Base-by-base conservation (phyloP, 2,113 vertebrate species). In the Platanista minor region DNA sequence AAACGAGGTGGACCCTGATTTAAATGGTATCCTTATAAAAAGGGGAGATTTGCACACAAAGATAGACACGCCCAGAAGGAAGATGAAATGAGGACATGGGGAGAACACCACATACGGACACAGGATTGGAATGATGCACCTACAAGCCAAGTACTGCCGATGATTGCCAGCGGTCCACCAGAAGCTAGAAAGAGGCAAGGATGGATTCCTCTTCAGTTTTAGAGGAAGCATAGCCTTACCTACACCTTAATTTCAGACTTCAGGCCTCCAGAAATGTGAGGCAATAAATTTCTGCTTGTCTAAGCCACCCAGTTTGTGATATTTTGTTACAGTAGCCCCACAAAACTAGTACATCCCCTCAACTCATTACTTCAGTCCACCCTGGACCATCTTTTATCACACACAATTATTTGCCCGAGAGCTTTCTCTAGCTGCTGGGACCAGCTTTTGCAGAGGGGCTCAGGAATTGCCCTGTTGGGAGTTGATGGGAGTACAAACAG, bases 61-160 rank as follows among this genome's bases (percentile, higher is more conserved):
- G 10, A 69, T 7, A 88, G 20, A 66, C 8, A 29, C 2, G 1
- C 61, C n/a, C 29, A 80, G 36, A 89, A 1, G 41, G 43, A 88
- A 85, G 25, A 25, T 0, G 1, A 87, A 81, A 11, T 46, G 66
- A 69, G 39, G 17, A 46, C 1, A 0, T 0, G 6, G 36, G 2
- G 29, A 36, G 27, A 81, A 25, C 5, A 27, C 6, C 20, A 41
- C 14, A 2, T 5, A 18, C 46, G 46, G 15, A 46, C 59, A 84
- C 23, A 75, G 20, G 66, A 59, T 21, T 77, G 17, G 18, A 84
- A 72, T 0, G 1, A 46, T 17, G 6, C 0, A 9, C 57, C 21
- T 33, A 25, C 6, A 39, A 49, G 11, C 14, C 11, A n/a, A 89
- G 18, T 10, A 75, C 17, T 7, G 41, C 4, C 3, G 4, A 33